phyloP scores from a whole-genome alignment of 2,113 vertebrate genomes.

The Porphyrio hochstetteri region DNA sequence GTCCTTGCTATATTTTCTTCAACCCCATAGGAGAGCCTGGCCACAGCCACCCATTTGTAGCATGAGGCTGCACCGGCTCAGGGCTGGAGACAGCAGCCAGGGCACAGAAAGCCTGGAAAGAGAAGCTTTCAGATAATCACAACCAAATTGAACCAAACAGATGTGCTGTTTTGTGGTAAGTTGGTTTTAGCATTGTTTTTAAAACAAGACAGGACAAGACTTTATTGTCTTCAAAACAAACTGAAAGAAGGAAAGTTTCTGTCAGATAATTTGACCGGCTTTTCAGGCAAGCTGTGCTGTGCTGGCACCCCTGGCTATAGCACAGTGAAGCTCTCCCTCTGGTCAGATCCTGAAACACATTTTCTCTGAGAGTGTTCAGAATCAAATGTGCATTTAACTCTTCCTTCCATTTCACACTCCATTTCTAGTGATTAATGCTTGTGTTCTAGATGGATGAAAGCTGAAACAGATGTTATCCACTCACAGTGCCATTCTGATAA shows the following conservation, averaged over 20 bases:
- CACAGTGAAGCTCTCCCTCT: not conserved
- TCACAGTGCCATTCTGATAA: conserved; percentile 36
- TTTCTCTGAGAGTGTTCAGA: conserved; percentile 1
- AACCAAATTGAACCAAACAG: not conserved
- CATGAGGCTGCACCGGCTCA: not conserved
- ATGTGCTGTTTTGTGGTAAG: not conserved
- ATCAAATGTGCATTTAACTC: conserved; percentile 43
- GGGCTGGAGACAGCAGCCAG: not conserved
- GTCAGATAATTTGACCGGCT: not conserved
- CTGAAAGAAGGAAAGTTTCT: not conserved
- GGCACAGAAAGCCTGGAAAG: not conserved
- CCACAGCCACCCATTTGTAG: not conserved
- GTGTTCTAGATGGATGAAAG: conserved; percentile 40
- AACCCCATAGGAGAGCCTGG: not conserved
- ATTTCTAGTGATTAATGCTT: conserved; percentile 63
- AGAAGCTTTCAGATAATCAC: not conserved
- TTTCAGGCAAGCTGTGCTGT: not conserved
- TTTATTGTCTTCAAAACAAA: not conserved
- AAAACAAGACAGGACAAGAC: not conserved
- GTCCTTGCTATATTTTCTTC: not conserved
- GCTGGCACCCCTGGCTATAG: not conserved
- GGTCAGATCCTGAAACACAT: not conserved
- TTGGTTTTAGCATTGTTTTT: not conserved
- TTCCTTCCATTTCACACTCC: conserved; percentile 57
- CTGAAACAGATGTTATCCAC: conserved; percentile 63